A percentile compares a stretch with the other conserved stretches of the same genome.
Conservation (phyloP, 2,113 vertebrate species). For the mouse (Mus musculus) region GRCm39 chr3:82058501-82059000, state of each 20-base stretch:
- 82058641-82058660: background rate
- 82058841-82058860: background rate
- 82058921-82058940: background rate
- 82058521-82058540: background rate
- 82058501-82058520: background rate
- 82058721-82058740: background rate
- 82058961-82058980: background rate
- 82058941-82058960: background rate
- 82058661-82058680: background rate
- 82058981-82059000: background rate
- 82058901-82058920: background rate
- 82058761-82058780: background rate
- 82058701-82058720: background rate
- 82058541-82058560: background rate
- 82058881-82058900: background rate
- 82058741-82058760: background rate
- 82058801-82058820: background rate
- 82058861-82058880: conserved; percentile 15
- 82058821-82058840: background rate
- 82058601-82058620: background rate
- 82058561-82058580: background rate
- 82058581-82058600: background rate
- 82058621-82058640: background rate
- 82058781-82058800: background rate
- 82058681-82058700: background rate